phyloP scores from a whole-genome alignment of 2,797 vertebrate genomes.

The Lithobates pipiens region DNA sequence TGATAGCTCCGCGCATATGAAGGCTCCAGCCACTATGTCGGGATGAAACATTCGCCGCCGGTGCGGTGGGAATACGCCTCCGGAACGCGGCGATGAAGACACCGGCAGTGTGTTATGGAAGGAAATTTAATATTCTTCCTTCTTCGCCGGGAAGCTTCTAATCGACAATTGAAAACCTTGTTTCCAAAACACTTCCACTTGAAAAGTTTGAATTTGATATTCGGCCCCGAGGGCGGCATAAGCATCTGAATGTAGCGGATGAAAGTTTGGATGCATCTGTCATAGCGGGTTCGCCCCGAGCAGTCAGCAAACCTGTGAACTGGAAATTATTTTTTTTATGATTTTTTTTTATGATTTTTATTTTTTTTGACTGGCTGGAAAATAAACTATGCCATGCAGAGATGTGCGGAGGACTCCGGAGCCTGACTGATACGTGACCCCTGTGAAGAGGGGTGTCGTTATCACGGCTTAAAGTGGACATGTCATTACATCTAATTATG shows the following conservation, averaged over 20 bases:
- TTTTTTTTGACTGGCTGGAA: not conserved
- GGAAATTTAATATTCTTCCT: not conserved
- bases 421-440: not conserved
- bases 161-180: not conserved
- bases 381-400: not conserved
- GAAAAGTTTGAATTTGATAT: slow-evolving; percentile 23
- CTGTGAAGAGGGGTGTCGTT: no score
- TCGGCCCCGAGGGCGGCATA: slow-evolving; percentile 14
- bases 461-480: no score
- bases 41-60: no score
- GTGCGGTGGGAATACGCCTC: no score
- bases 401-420: not conserved
- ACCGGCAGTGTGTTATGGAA: not conserved
- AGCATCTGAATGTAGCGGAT: slow-evolving; percentile 2
- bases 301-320: not conserved
- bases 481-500: no score
- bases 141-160: not conserved
- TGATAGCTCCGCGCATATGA: no score
- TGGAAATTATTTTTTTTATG: not conserved
- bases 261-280: slow-evolving; percentile 23
- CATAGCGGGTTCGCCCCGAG: not conserved
- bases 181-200: slow-evolving; percentile 19
- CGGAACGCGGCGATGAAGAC: not conserved
- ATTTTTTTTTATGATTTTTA: no score
- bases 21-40: no score